Percentiles rank a stretch among this genome's conserved stretches.
phyloP scores from a whole-genome alignment of 2,888 invertebrate genomes.

The Pollenia angustigena region DNA sequence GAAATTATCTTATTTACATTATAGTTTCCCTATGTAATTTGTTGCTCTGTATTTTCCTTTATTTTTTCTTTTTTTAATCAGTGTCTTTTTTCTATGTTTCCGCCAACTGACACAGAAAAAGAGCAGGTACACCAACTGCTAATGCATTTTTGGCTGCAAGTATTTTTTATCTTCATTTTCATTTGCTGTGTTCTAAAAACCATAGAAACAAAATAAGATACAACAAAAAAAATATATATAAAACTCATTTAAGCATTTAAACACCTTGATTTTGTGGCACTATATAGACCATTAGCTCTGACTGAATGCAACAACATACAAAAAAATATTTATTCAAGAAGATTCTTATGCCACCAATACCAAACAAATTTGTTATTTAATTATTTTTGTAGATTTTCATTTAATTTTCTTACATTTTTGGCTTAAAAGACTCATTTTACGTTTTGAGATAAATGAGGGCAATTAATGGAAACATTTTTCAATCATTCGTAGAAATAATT shows the following conservation, averaged over 20 bases:
- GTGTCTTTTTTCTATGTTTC: neutral
- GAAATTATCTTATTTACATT: slow-evolving; percentile 68
- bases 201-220: neutral
- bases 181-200: slow-evolving; percentile 1
- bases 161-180: neutral
- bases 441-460: slow-evolving; percentile 25
- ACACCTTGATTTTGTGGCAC: slow-evolving; percentile 51
- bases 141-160: slow-evolving; percentile 32
- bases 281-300: slow-evolving; percentile 27
- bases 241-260: slow-evolving; percentile 39
- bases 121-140: slow-evolving; percentile 25
- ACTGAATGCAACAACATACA: slow-evolving; percentile 6
- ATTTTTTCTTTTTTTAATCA: neutral
- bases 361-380: slow-evolving; percentile 25
- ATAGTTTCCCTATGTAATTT: slow-evolving; percentile 31
- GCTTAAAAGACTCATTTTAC: neutral
- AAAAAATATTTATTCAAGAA: slow-evolving; percentile 40
- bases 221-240: slow-evolving; percentile 26
- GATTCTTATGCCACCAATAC: slow-evolving; percentile 19
- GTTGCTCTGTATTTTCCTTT: slow-evolving; percentile 29
- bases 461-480: slow-evolving; percentile 48
- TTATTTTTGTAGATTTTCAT: slow-evolving; percentile 11
- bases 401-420: neutral
- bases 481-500: slow-evolving; percentile 26
- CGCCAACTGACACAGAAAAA: slow-evolving; percentile 14